phyloP scores from a whole-genome alignment of 2,113 vertebrate species.

The Malurus melanocephalus region DNA sequence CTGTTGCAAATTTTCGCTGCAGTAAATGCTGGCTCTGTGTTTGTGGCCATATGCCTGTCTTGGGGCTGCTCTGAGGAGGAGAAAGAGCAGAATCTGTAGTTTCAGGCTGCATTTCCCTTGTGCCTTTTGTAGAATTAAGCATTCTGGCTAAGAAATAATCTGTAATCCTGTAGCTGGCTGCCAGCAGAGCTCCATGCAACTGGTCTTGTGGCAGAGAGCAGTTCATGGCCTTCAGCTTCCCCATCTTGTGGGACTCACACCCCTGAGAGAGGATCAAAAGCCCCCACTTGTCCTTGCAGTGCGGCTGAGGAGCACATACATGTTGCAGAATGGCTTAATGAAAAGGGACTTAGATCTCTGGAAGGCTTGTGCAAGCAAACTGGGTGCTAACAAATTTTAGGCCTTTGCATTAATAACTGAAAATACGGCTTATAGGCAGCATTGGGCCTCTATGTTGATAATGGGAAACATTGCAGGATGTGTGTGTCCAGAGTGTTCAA shows the following conservation, averaged over 20 bases:
- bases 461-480: too few relatives aligned
- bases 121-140: background rate
- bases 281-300: accelerated
- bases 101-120: background rate
- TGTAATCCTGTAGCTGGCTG: background rate
- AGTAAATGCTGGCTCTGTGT: background rate
- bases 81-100: background rate
- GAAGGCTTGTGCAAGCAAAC: too few relatives aligned
- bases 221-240: background rate
- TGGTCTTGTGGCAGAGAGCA: background rate
- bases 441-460: too few relatives aligned
- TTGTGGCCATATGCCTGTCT: background rate
- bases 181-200: background rate
- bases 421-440: too few relatives aligned
- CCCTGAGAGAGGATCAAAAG: background rate
- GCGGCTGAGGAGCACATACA: background rate
- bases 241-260: accelerated
- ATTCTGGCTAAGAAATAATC: conserved; percentile 8
- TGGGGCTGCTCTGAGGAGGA: background rate
- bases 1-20: background rate
- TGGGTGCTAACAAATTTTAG: too few relatives aligned
- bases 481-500: too few relatives aligned
- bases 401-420: too few relatives aligned
- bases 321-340: too few relatives aligned
- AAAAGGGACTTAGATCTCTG: too few relatives aligned